Evolutionary conservation across 2,888 invertebrate genomes (phyloP).

Genomic region (Synanthedon tipuliformis): DNA sequence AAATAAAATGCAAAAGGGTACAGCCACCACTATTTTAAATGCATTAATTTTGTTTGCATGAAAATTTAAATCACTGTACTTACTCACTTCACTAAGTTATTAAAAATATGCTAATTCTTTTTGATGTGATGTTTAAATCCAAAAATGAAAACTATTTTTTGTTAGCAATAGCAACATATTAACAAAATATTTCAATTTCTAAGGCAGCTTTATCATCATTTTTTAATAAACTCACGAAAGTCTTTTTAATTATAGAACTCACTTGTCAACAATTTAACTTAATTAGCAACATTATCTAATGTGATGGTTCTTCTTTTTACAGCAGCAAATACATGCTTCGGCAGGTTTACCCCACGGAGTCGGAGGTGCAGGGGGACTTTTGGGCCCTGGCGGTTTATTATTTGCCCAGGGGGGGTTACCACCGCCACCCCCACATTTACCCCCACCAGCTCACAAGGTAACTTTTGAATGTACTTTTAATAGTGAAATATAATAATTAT

Average conservation of each 20-base stretch:
- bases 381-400: constrained; percentile 57
- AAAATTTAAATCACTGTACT: too few species aligned
- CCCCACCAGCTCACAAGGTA: constrained; percentile 66
- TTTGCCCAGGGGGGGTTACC: constrained; percentile 59
- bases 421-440: constrained; percentile 68
- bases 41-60: too few species aligned
- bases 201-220: background rate
- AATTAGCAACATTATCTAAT: background rate
- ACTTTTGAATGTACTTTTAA: too few species aligned
- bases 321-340: constrained; percentile 94
- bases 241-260: background rate
- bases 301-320: constrained; percentile 19
- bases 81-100: too few species aligned
- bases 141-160: too few species aligned
- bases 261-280: background rate
- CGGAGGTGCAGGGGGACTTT: constrained; percentile 64
- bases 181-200: background rate
- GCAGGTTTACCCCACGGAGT: constrained; percentile 72
- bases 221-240: background rate
- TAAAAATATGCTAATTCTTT: too few species aligned
- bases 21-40: too few species aligned
- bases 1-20: too few species aligned
- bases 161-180: too few species aligned
- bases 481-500: too few species aligned
- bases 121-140: too few species aligned